phyloP scores from a whole-genome alignment of 2,888 invertebrate genomes.

The Andrena chrysosceles region DNA sequence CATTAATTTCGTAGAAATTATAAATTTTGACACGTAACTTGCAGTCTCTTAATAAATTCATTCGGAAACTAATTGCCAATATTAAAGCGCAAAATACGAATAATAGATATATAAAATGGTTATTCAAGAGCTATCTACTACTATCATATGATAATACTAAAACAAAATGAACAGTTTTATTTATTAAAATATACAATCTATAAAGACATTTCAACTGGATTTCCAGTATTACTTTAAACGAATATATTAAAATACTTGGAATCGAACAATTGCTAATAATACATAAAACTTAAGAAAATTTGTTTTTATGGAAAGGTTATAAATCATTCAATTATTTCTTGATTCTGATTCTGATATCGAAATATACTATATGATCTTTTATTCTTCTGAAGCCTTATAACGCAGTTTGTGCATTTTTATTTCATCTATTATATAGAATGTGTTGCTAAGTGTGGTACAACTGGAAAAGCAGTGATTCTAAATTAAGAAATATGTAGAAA shows the following conservation, averaged over 20 bases:
- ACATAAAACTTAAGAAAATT: neutral
- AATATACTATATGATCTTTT: neutral
- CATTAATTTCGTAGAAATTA: no score
- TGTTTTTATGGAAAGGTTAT: neutral
- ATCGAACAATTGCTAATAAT: neutral
- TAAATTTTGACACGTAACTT: no score
- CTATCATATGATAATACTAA: neutral
- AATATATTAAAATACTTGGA: neutral
- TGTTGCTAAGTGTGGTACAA: no score
- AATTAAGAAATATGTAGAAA: no score
- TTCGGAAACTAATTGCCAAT: no score
- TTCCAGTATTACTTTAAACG: neutral
- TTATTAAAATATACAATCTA: neutral
- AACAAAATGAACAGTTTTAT: neutral
- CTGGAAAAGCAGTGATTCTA: no score
- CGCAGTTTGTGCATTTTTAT: no score
- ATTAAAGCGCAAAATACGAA: no score
- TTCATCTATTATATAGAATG: no score
- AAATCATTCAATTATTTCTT: neutral
- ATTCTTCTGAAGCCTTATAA: neutral
- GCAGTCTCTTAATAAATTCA: no score
- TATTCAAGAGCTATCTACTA: no score
- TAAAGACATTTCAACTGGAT: neutral
- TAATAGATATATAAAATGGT: no score
- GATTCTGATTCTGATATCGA: neutral